A percentile compares a stretch with the other conserved stretches of the same genome.
Conservation (phyloP, 2,888 invertebrate genomes). For the Pasiphila rectangulata region DNA sequence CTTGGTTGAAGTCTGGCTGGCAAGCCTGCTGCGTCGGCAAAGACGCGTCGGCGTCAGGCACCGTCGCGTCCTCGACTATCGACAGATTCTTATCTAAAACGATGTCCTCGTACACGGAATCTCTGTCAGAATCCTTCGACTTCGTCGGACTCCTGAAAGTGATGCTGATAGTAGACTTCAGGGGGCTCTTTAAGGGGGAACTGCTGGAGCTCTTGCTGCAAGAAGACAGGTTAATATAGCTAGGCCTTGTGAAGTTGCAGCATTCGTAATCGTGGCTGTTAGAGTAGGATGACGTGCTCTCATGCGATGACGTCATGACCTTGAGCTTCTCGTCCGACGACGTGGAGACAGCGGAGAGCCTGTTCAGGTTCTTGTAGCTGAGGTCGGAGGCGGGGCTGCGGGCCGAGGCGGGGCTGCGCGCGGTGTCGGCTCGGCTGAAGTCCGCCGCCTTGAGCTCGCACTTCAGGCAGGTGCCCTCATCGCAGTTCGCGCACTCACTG, state of each 20-base stretch:
- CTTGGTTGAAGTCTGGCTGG: slow-evolving; percentile 67
- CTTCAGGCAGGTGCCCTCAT: slow-evolving; percentile 64
- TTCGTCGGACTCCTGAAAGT: slow-evolving; percentile 85
- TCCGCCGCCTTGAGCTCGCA: slow-evolving; percentile 69
- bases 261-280: slow-evolving; percentile 69
- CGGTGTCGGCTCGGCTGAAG: slow-evolving; percentile 56
- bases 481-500: slow-evolving; percentile 58
- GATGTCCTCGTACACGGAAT: slow-evolving; percentile 82
- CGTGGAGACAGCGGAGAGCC: slow-evolving; percentile 68
- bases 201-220: slow-evolving; percentile 70
- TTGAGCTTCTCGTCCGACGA: slow-evolving; percentile 63
- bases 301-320: slow-evolving; percentile 73
- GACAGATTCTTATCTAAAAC: slow-evolving; percentile 70
- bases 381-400: slow-evolving; percentile 74
- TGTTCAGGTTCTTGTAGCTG: slow-evolving; percentile 74
- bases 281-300: slow-evolving; percentile 69
- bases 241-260: slow-evolving; percentile 65
- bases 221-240: slow-evolving; percentile 72
- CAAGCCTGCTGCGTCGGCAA: slow-evolving; percentile 81
- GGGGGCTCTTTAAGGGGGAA: slow-evolving; percentile 76
- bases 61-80: slow-evolving; percentile 77
- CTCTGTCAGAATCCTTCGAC: slow-evolving; percentile 73
- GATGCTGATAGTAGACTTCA: slow-evolving; percentile 87
- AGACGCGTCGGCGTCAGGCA: slow-evolving; percentile 79
- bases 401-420: slow-evolving; percentile 73